phyloP scores from a whole-genome alignment of 2,888 invertebrate species.

The Pammene aurita region DNA sequence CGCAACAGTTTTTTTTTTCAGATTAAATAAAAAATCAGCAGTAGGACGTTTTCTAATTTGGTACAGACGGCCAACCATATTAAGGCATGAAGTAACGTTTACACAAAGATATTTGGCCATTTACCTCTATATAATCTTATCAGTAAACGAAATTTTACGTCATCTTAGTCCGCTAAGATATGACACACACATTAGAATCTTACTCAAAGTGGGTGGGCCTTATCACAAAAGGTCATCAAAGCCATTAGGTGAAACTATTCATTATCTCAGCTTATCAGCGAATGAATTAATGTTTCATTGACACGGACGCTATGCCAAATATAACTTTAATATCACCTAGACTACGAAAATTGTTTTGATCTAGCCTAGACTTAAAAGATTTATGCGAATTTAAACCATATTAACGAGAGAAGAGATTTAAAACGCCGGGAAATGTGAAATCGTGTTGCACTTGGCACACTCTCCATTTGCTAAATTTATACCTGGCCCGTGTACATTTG shows the following conservation, averaged over 20 bases:
- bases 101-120: too few species aligned
- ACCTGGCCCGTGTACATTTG: too few species aligned
- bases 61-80: too few species aligned
- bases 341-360: neutral
- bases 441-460: neutral
- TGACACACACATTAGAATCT: neutral
- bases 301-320: conserved; percentile 14
- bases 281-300: conserved; percentile 23
- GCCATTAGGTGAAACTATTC: conserved; percentile 13
- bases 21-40: too few species aligned
- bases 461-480: neutral
- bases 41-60: too few species aligned
- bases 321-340: neutral
- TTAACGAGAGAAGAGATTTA: neutral
- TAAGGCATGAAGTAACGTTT: too few species aligned
- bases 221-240: conserved; percentile 30
- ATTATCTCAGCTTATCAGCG: conserved; percentile 27
- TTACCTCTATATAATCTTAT: too few species aligned
- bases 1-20: too few species aligned
- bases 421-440: neutral
- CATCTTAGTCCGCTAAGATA: too few species aligned
- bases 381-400: neutral
- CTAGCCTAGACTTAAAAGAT: neutral
- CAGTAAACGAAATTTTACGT: too few species aligned
- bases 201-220: conserved; percentile 29